phyloP scores from a whole-genome alignment of 2,113 vertebrate species.

The Corydoras sp. region DNA sequence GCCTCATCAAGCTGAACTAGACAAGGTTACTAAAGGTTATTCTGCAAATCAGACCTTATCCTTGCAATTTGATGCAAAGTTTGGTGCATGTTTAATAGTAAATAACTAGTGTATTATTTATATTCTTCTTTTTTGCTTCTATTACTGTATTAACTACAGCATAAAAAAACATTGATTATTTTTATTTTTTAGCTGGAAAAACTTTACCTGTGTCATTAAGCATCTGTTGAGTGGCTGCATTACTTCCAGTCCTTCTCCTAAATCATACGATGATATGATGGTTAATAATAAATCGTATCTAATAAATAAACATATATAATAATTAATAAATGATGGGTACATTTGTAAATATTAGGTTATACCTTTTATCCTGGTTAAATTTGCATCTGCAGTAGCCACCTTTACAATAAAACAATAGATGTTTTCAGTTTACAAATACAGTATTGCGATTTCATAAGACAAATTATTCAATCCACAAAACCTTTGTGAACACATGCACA shows the following conservation, averaged over 20 bases:
- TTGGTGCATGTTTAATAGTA: too few species aligned
- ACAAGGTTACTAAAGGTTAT: background rate
- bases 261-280: background rate
- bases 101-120: too few species aligned
- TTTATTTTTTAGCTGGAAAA: background rate
- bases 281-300: background rate
- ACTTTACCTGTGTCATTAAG: conserved; percentile 64
- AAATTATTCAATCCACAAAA: too few species aligned
- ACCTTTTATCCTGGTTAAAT: conserved; percentile 76
- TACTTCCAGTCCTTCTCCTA: conserved; percentile 65
- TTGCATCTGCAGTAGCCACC: conserved; percentile 86
- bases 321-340: background rate
- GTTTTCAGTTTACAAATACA: too few species aligned
- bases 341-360: conserved; percentile 2
- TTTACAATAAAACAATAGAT: conserved; percentile 46
- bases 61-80: too few species aligned
- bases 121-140: too few species aligned
- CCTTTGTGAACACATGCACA: too few species aligned
- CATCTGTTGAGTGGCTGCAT: conserved; percentile 58
- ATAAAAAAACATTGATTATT: background rate
- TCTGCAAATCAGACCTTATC: too few species aligned
- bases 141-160: too few species aligned
- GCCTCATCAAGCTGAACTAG: background rate
- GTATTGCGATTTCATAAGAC: too few species aligned
- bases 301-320: too few species aligned